Evolutionary conservation across 2,888 invertebrate genomes (phyloP).

Genomic region (Galerucella calmariensis): DNA sequence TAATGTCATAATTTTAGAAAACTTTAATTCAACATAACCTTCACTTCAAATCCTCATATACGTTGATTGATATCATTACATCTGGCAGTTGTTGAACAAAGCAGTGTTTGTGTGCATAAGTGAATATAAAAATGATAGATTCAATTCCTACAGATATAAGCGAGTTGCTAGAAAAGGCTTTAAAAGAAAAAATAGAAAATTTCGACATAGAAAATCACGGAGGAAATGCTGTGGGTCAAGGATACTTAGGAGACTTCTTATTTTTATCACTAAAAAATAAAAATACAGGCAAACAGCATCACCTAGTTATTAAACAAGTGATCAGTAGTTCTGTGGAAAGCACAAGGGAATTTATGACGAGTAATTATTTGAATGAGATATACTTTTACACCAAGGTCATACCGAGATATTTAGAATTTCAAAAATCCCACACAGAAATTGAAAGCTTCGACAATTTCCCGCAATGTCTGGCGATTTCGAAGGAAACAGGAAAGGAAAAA

Average conservation of each 20-base stretch:
- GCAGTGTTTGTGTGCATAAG: not conserved
- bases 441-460: not conserved
- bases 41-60: not conserved
- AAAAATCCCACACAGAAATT: slow-evolving; percentile 7
- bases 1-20: not conserved
- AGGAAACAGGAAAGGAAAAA: slow-evolving; percentile 31
- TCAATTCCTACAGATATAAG: slow-evolving; percentile 3
- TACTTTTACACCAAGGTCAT: slow-evolving; percentile 37
- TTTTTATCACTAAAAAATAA: slow-evolving; percentile 33
- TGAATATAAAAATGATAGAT: slow-evolving; percentile 1
- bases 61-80: not conserved
- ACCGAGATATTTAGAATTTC: slow-evolving; percentile 36
- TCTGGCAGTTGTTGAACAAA: not conserved
- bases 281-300: slow-evolving; percentile 7
- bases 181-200: slow-evolving; percentile 12
- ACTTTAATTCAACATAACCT: slow-evolving; percentile 1
- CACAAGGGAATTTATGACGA: slow-evolving; percentile 27
- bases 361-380: slow-evolving; percentile 38
- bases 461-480: slow-evolving; percentile 27
- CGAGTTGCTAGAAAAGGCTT: slow-evolving; percentile 12
- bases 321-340: slow-evolving; percentile 14
- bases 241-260: slow-evolving; percentile 36
- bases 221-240: slow-evolving; percentile 36
- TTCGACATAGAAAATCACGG: slow-evolving; percentile 12
- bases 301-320: slow-evolving; percentile 40